Conservation (phyloP, 2,797 vertebrate species). For the Phyllotis vaccarum region DNA sequence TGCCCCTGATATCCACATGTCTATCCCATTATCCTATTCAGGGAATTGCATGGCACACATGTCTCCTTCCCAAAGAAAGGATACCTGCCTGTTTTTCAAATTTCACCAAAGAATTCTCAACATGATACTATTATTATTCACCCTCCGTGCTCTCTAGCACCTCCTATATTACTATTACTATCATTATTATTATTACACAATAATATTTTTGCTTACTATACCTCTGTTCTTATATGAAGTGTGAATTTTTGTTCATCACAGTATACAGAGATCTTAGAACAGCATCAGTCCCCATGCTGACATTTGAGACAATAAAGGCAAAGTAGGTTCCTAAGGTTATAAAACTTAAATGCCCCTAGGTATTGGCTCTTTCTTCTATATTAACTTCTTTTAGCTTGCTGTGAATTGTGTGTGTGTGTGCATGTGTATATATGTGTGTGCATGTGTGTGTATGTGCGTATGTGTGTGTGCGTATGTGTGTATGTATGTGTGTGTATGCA, state of each 20-base stretch:
- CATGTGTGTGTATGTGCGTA: background rate
- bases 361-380: background rate
- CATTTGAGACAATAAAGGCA: background rate
- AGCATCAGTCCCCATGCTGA: background rate
- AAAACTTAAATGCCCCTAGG: background rate
- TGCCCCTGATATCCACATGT: background rate
- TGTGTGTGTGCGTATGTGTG: no score
- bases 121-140: background rate
- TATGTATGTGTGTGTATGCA: no score
- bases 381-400: background rate
- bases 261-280: background rate
- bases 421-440: background rate
- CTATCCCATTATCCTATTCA: background rate
- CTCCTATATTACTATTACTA: no score
- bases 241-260: background rate
- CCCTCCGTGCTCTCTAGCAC: background rate
- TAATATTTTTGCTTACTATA: background rate
- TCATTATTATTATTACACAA: background rate
- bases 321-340: background rate
- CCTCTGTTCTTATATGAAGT: background rate
- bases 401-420: background rate
- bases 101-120: background rate
- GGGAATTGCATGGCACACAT: background rate
- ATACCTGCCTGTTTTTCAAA: background rate
- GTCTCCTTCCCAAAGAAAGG: background rate